Percentiles rank a stretch among this genome's conserved stretches.
Evolutionary conservation across 2,888 invertebrate genomes (phyloP).

Genomic region (Chymomyza fuscimana): DNA sequence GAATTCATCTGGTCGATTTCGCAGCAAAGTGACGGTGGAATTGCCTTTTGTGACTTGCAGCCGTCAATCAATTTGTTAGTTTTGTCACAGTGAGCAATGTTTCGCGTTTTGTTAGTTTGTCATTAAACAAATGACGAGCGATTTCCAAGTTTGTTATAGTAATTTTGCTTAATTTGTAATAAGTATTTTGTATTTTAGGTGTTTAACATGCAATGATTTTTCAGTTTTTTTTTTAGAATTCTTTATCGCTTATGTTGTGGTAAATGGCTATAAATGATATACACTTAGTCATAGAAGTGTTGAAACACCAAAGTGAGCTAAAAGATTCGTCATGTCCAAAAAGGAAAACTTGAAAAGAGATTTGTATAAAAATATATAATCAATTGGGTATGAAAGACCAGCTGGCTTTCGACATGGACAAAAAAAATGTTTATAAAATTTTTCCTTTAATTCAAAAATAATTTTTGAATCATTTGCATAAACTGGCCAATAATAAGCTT

Average conservation of each 20-base stretch:
- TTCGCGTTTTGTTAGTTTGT: slow-evolving; percentile 43
- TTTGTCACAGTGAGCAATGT: slow-evolving; percentile 43
- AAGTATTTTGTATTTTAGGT: slow-evolving; percentile 38
- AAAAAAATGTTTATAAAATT: too few species aligned
- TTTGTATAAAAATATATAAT: not conserved
- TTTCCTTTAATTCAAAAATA: too few species aligned
- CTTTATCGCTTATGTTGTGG: not conserved
- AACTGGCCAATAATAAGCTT: too few species aligned
- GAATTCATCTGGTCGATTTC: not conserved
- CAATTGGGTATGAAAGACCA: too few species aligned
- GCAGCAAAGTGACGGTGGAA: slow-evolving; percentile 37
- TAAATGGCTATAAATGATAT: not conserved
- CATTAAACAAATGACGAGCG: slow-evolving; percentile 73
- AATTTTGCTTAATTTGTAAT: slow-evolving; percentile 61
- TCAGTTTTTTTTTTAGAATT: slow-evolving; percentile 5
- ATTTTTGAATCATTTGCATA: too few species aligned
- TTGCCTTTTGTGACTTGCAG: slow-evolving; percentile 67
- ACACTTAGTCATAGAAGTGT: not conserved
- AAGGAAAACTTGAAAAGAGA: not conserved
- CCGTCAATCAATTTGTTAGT: slow-evolving; percentile 73
- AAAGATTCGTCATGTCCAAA: not conserved
- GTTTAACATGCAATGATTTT: slow-evolving; percentile 24
- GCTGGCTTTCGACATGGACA: not conserved
- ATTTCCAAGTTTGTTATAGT: slow-evolving; percentile 58
- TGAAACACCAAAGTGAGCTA: not conserved